These are phyloP conservation scores for Heliothis peltigera DNA, from an alignment of 2,888 invertebrate genomes.

Conservation along the genomic window DNA sequence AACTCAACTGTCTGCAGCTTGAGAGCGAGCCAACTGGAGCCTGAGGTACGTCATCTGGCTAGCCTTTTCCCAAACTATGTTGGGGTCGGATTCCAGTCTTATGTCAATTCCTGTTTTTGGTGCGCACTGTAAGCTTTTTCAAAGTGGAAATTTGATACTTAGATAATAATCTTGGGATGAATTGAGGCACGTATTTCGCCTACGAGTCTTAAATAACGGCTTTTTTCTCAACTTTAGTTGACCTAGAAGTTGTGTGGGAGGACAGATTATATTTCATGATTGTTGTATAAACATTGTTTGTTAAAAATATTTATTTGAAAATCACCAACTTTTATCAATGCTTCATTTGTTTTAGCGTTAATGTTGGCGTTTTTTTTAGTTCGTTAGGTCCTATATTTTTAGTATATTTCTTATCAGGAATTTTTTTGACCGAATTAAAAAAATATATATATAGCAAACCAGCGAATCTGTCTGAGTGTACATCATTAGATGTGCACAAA, in stretches of 20 bases:
- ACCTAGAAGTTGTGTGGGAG: conserved; percentile 45
- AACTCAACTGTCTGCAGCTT: too few species aligned
- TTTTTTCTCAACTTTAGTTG: conserved; percentile 20
- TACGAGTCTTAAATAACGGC: conserved; percentile 53
- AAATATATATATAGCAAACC: conserved; percentile 11
- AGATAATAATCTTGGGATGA: conserved; percentile 51
- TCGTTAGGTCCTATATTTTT: too few species aligned
- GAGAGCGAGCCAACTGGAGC: too few species aligned
- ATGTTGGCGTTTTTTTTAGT: too few species aligned
- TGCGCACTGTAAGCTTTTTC: conserved; percentile 14
- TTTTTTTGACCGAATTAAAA: not conserved
- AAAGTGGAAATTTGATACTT: conserved; percentile 11
- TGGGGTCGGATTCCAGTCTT: too few species aligned
- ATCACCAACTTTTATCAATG: too few species aligned
- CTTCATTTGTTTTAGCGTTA: too few species aligned
- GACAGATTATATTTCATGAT: conserved; percentile 26
- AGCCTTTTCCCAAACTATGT: too few species aligned
- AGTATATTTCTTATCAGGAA: not conserved
- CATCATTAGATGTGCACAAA: conserved; percentile 66
- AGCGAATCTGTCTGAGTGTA: conserved; percentile 20
- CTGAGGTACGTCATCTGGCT: too few species aligned
- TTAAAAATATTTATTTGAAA: conserved; percentile 37
- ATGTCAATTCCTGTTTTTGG: too few species aligned
- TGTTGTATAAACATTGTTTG: conserved; percentile 9
- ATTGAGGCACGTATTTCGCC: conserved; percentile 45